Conservation (phyloP, 2,113 vertebrate species). For the Peromyscus californicus region DNA sequence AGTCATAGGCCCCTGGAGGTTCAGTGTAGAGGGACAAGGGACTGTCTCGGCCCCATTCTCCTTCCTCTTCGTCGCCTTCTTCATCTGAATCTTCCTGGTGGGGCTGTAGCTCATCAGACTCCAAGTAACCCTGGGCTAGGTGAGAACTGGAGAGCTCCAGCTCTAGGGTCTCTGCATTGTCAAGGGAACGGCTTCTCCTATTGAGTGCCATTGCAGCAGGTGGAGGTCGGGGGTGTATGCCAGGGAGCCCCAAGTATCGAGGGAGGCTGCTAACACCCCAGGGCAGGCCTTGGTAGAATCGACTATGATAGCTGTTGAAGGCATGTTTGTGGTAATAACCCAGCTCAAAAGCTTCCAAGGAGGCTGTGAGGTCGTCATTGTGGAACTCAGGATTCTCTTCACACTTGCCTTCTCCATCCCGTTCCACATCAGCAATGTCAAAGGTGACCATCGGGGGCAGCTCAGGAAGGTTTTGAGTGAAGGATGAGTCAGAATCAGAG, state of each 20-base stretch:
- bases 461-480: slow-evolving; percentile 93
- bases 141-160: slow-evolving; percentile 87
- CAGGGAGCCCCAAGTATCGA: slow-evolving; percentile 92
- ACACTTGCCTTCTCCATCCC: slow-evolving; percentile 96
- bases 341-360: slow-evolving; percentile 94
- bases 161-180: slow-evolving; percentile 93
- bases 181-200: slow-evolving; percentile 95
- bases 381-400: slow-evolving; percentile 94
- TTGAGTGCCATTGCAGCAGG: slow-evolving; percentile 91
- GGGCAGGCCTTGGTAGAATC: slow-evolving; percentile 89
- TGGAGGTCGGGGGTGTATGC: slow-evolving; percentile 88
- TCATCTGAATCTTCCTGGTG: slow-evolving; percentile 77
- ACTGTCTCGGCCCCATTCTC: slow-evolving; percentile 77
- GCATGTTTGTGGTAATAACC: slow-evolving; percentile 94
- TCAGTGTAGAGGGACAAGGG: slow-evolving; percentile 81
- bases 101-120: slow-evolving; percentile 71
- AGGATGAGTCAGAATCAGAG: slow-evolving; percentile 90
- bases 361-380: slow-evolving; percentile 90
- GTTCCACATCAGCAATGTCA: slow-evolving; percentile 96
- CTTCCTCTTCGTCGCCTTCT: slow-evolving; percentile 72
- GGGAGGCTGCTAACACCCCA: slow-evolving; percentile 97
- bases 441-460: slow-evolving; percentile 98
- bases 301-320: slow-evolving; percentile 92
- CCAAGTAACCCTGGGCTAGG: slow-evolving; percentile 77
- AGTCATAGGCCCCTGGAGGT: slow-evolving; percentile 74